Evolutionary conservation across 1,140 invertebrate species (phyloP).

Genomic region (Caenorhabditis brenneri): DNA sequence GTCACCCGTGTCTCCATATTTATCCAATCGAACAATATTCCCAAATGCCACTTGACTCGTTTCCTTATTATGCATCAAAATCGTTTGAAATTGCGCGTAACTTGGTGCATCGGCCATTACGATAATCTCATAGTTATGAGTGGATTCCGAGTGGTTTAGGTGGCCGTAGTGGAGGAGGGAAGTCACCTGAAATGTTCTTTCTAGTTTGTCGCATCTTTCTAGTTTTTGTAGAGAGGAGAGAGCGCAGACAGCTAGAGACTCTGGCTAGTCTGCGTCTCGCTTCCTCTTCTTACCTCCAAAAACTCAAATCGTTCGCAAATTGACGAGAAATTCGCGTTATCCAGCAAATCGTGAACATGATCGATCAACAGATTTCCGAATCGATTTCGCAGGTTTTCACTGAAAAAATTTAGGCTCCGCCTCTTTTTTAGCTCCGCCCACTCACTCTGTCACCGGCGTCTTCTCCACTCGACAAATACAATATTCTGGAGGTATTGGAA

Average conservation of each 20-base stretch:
- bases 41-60: neutral
- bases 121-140: neutral
- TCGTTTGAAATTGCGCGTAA: neutral
- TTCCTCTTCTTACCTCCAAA: neutral
- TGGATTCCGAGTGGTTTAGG: neutral
- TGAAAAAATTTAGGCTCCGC: neutral
- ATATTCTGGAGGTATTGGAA: neutral
- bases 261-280: neutral
- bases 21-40: neutral
- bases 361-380: neutral
- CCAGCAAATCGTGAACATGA: neutral
- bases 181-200: too few species aligned
- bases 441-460: too few species aligned
- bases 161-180: neutral
- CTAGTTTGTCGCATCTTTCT: too few species aligned
- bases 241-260: neutral
- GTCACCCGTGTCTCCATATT: neutral
- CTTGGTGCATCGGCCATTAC: neutral
- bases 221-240: too few species aligned
- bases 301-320: neutral
- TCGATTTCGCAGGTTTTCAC: neutral
- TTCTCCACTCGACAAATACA: neutral
- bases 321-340: neutral
- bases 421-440: too few species aligned
- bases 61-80: neutral